Conservation (phyloP, 1,140 invertebrate genomes). For the Dufourea novaeangliae region DNA sequence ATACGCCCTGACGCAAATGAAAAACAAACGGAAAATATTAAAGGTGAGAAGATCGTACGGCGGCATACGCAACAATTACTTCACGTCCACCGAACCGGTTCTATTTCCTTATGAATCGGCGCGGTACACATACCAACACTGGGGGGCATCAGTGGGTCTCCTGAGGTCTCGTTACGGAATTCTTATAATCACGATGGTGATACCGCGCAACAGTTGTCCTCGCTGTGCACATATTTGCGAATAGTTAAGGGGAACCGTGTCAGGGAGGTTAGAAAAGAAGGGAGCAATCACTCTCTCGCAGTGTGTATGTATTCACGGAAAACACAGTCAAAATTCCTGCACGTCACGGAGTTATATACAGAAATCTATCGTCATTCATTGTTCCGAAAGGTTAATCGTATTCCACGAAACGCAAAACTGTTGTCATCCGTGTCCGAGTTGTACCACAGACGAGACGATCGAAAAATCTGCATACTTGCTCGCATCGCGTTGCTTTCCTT, state of each 20-base stretch:
- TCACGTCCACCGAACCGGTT: not conserved
- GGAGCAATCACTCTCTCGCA: no score
- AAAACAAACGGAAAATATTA: not conserved
- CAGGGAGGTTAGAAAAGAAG: no score
- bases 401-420: not conserved
- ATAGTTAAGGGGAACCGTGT: no score
- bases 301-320: no score
- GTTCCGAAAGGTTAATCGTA: not conserved
- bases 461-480: not conserved
- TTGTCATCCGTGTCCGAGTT: not conserved
- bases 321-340: not conserved
- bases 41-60: not conserved
- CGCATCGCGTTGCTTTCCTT: no score
- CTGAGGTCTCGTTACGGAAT: not conserved
- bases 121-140: not conserved
- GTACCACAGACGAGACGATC: not conserved
- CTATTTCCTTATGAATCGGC: not conserved
- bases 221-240: no score
- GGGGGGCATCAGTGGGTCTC: not conserved
- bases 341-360: not conserved
- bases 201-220: no score
- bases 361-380: not conserved
- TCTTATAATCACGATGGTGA: not conserved
- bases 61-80: not conserved
- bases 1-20: not conserved